Percentiles rank a stretch among this genome's conserved stretches.
These are phyloP conservation scores for Patella vulgata DNA, from an alignment of 1,140 invertebrate genomes.

Conservation along the genomic window DNA sequence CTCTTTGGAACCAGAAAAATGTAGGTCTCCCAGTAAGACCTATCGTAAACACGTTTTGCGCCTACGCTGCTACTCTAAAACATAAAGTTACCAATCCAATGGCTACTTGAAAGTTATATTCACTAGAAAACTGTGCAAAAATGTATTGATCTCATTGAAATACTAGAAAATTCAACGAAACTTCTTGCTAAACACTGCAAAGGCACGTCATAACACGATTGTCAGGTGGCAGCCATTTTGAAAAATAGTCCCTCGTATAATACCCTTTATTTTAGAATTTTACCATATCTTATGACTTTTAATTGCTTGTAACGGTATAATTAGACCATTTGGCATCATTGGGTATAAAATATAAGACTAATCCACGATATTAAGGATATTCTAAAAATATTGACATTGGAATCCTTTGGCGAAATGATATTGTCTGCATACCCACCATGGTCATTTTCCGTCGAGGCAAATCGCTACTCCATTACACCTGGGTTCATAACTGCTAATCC, in stretches of 20 bases:
- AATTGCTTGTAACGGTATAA: no score
- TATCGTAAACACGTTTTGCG: neutral
- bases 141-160: no score
- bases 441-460: conserved; percentile 52
- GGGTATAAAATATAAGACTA: no score
- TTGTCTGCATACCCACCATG: conserved; percentile 47
- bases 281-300: no score
- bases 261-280: no score
- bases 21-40: neutral
- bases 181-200: conserved; percentile 15
- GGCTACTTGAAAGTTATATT: no score
- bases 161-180: conserved; percentile 1
- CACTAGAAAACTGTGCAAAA: no score
- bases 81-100: no score
- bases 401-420: conserved; percentile 19
- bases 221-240: conserved; percentile 49
- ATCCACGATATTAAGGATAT: no score
- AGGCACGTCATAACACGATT: conserved; percentile 54
- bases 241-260: conserved; percentile 46
- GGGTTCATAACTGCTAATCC: conserved; percentile 1
- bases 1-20: neutral
- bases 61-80: neutral
- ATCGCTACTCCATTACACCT: conserved; percentile 13
- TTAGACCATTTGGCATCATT: no score
- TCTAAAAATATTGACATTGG: conserved; percentile 7